Conservation (phyloP, 2,113 vertebrate species). For the Fregetta grallaria region DNA sequence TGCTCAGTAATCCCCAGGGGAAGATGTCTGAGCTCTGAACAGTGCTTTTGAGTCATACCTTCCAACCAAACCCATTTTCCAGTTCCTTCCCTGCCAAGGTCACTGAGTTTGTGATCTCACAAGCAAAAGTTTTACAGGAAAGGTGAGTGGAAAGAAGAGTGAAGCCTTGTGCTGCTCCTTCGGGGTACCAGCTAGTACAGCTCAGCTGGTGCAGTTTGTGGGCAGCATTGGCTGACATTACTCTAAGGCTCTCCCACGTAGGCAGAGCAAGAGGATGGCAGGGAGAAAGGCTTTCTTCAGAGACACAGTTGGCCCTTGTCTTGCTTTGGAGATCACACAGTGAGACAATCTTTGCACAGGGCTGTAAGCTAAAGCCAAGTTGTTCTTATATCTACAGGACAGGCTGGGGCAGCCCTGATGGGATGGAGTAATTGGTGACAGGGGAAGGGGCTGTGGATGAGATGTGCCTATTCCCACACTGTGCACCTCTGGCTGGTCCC, state of each 20-base stretch:
- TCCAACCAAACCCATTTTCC: constrained; percentile 32
- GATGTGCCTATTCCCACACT: rapidly evolving
- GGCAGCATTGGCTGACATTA: not conserved
- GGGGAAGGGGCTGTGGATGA: not conserved
- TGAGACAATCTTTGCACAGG: not conserved
- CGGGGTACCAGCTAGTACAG: not conserved
- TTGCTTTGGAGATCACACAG: not conserved
- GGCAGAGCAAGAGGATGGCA: not conserved
- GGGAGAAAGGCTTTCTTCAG: not conserved
- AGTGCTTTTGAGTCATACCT: constrained; percentile 39
- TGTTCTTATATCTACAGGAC: not conserved
- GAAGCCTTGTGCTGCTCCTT: not conserved
- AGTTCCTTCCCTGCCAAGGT: constrained; percentile 7
- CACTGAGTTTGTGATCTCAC: constrained; percentile 37
- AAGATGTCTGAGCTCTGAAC: constrained; percentile 5
- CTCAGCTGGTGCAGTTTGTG: not conserved
- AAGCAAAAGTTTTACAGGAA: constrained; percentile 6
- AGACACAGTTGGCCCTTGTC: not conserved
- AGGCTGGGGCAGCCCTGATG: not conserved
- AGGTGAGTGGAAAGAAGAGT: constrained; percentile 21
- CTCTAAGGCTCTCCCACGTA: not conserved
- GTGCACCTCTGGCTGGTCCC: not conserved
- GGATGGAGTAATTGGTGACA: not conserved
- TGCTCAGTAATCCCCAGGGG: constrained; percentile 8
- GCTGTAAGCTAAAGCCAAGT: not conserved